phyloP scores from a whole-genome alignment of 2,797 vertebrate species.

The Trematomus bernacchii region DNA sequence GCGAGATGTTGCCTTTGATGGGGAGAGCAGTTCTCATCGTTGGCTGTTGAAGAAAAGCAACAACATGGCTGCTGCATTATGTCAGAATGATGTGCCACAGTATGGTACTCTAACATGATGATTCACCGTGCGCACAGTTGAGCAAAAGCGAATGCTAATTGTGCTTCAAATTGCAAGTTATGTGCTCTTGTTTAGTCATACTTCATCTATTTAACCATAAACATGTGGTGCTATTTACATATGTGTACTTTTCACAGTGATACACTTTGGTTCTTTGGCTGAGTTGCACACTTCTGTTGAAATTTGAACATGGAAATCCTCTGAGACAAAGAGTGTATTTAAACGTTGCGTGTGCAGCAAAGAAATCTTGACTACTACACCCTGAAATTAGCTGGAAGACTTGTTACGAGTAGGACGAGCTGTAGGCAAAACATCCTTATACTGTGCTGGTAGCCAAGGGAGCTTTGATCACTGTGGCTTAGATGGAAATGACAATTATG shows the following conservation, averaged over 20 bases:
- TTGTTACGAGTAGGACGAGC: slow-evolving; percentile 63
- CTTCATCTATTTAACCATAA: background rate
- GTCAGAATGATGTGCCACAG: slow-evolving; percentile 63
- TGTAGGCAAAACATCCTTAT: slow-evolving; percentile 73
- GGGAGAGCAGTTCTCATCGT: slow-evolving; percentile 29
- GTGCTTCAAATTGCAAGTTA: slow-evolving; percentile 48
- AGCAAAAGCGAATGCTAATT: slow-evolving; percentile 42
- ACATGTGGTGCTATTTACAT: slow-evolving; percentile 10
- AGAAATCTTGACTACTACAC: slow-evolving; percentile 54
- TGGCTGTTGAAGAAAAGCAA: slow-evolving; percentile 43
- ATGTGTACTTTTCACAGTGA: background rate
- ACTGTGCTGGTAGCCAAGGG: slow-evolving; percentile 72
- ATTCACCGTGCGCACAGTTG: slow-evolving; percentile 58
- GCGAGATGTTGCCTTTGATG: slow-evolving; percentile 19
- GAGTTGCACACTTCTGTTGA: slow-evolving; percentile 25
- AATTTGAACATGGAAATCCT: slow-evolving; percentile 31
- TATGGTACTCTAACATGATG: slow-evolving; percentile 52
- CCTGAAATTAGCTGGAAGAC: slow-evolving; percentile 63
- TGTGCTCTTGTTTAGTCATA: slow-evolving; percentile 20
- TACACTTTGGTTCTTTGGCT: slow-evolving; percentile 6
- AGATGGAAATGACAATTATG: slow-evolving; percentile 83
- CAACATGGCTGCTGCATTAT: slow-evolving; percentile 48
- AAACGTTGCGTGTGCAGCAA: slow-evolving; percentile 33
- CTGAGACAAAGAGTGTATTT: slow-evolving; percentile 37
- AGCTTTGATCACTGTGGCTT: slow-evolving; percentile 83